Percentiles rank a stretch among this genome's conserved stretches.
These are phyloP conservation scores for Lacanobia wlatinum DNA, from an alignment of 2,888 invertebrate species.

Conservation along the genomic window DNA sequence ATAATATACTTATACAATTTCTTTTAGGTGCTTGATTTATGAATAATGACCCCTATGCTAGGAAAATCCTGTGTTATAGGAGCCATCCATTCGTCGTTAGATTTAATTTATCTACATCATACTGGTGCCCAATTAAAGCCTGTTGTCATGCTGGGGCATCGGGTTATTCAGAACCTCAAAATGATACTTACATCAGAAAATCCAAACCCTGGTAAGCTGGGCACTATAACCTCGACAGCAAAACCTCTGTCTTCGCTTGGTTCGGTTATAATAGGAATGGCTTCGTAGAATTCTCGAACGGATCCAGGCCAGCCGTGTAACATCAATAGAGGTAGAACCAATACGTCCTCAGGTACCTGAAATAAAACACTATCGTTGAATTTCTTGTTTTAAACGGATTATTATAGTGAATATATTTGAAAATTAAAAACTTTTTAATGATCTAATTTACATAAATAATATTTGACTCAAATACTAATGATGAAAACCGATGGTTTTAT, in stretches of 20 bases:
- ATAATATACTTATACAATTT: too few relatives aligned
- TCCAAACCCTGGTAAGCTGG: slow-evolving; percentile 70
- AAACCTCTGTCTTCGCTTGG: slow-evolving; percentile 84
- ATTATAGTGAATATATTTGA: too few relatives aligned
- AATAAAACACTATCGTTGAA: not conserved
- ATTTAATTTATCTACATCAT: too few relatives aligned
- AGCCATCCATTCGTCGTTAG: too few relatives aligned
- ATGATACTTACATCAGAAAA: slow-evolving; percentile 69
- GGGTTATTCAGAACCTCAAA: not conserved
- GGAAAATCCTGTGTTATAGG: too few relatives aligned
- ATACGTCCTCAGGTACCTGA: slow-evolving; percentile 37
- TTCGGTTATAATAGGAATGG: slow-evolving; percentile 91
- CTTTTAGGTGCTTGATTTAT: too few relatives aligned
- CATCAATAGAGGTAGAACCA: slow-evolving; percentile 85
- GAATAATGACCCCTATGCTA: too few relatives aligned
- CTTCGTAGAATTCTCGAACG: slow-evolving; percentile 92
- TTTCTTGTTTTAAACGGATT: too few relatives aligned
- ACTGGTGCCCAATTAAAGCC: too few relatives aligned
- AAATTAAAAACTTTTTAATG: not conserved
- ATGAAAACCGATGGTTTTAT: too few relatives aligned
- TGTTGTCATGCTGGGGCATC: not conserved
- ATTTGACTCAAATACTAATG: too few relatives aligned
- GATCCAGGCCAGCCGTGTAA: slow-evolving; percentile 95
- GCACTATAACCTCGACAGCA: slow-evolving; percentile 82
- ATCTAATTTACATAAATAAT: not conserved